Evolutionary conservation across 2,888 invertebrate species (phyloP).

Genomic region (Caenorhabditis uteleia): DNA sequence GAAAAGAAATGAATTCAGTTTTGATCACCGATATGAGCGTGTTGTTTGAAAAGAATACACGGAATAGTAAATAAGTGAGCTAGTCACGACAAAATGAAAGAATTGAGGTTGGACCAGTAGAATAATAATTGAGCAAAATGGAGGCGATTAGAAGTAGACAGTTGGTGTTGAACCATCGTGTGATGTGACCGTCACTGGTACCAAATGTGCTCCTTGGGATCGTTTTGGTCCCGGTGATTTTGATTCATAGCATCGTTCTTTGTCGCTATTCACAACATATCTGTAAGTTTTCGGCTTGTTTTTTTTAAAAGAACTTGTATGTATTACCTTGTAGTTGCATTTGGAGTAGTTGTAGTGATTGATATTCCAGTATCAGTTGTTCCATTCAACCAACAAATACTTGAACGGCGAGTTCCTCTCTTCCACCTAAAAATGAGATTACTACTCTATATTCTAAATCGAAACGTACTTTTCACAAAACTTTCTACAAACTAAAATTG

Average conservation of each 20-base stretch:
- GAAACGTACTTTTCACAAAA: slow-evolving; percentile 44
- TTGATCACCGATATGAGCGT: not conserved
- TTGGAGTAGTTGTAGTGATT: slow-evolving; percentile 50
- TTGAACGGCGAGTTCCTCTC: slow-evolving; percentile 34
- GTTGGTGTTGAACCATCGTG: slow-evolving; percentile 56
- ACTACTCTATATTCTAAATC: slow-evolving; percentile 1
- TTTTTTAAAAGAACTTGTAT: not conserved
- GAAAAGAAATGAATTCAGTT: not conserved
- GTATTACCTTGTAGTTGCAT: slow-evolving; percentile 30
- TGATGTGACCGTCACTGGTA: slow-evolving; percentile 57
- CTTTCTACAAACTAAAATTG: slow-evolving; percentile 40
- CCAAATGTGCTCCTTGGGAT: slow-evolving; percentile 55
- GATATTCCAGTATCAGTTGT: slow-evolving; percentile 54
- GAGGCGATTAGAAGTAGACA: slow-evolving; percentile 50
- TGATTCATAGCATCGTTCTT: slow-evolving; percentile 44
- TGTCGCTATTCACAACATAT: slow-evolving; percentile 45
- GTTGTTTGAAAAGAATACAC: not conserved
- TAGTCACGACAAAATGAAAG: slow-evolving; percentile 17
- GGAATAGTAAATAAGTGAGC: slow-evolving; percentile 10
- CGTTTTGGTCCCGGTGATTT: slow-evolving; percentile 51
- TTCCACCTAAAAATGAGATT: slow-evolving; percentile 33
- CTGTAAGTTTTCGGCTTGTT: slow-evolving; percentile 4
- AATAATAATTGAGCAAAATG: slow-evolving; percentile 4
- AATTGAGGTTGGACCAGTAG: slow-evolving; percentile 9
- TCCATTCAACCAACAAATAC: slow-evolving; percentile 55